Conservation (phyloP, 1,140 invertebrate genomes). For the Heterodera schachtii region DNA sequence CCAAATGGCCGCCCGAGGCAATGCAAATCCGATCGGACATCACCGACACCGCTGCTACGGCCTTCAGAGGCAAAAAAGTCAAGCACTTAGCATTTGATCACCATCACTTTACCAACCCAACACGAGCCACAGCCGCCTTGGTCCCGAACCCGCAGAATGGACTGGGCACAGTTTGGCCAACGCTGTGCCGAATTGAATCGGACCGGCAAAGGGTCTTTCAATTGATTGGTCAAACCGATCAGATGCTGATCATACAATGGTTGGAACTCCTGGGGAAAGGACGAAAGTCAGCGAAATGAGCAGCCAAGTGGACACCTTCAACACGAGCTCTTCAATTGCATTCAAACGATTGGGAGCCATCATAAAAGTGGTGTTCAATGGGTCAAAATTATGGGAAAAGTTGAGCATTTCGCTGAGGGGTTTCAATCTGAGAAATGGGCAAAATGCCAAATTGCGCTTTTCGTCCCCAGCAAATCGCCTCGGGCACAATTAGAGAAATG, state of each 20-base stretch:
- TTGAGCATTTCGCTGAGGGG: conserved; percentile 28
- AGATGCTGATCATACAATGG: not conserved
- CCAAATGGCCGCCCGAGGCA: conserved; percentile 13
- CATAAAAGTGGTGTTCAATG: conserved; percentile 24
- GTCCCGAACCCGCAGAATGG: conserved; percentile 28
- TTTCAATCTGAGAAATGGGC: conserved; percentile 1
- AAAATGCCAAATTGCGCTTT: not conserved
- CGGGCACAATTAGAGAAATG: not conserved
- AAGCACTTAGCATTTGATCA: not conserved
- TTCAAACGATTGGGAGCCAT: conserved; percentile 21
- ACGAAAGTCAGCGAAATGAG: not conserved
- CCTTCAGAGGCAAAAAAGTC: not conserved
- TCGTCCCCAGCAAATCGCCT: too few relatives aligned
- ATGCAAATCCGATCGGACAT: conserved; percentile 35
- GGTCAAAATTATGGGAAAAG: conserved; percentile 21
- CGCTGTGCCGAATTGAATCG: conserved; percentile 30
- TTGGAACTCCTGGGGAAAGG: not conserved
- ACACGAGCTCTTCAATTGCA: conserved; percentile 9
- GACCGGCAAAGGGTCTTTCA: conserved; percentile 1
- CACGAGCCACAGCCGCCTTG: conserved; percentile 39
- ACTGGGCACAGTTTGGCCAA: conserved; percentile 29
- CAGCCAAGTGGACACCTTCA: conserved; percentile 10
- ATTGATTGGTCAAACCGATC: not conserved
- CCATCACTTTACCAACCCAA: conserved; percentile 6
- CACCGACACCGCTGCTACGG: conserved; percentile 25